Evolutionary conservation across 2,888 invertebrate genomes (phyloP), one percentile per base, ranked within the genome.

Genomic region (Agrochola lota): DNA sequence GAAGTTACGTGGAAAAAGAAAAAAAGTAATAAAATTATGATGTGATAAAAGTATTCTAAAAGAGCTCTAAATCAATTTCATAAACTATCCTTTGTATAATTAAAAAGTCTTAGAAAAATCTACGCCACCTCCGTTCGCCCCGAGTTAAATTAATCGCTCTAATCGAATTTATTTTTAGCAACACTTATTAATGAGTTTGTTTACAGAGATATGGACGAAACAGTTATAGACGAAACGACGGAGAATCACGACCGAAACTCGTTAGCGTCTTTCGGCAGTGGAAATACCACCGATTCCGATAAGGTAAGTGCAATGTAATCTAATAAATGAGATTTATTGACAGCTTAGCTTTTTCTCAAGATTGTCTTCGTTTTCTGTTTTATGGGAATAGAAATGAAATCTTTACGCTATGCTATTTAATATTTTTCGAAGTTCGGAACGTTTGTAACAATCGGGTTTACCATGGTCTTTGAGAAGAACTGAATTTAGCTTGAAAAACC

Each of bases 221-320:
- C 98, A 23, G 97, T 98, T 15, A 96, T 98, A 67, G 98, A 99
- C 85, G 98, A 99, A 91, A 98, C 98, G 87, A 98, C 98, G 81
- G 99, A 99, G 91, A 98, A 98, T 92, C 97, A 98, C 83, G 99
- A 99, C 92, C 97, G 99, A 79, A 99, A 99, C 91, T 99, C 99
- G 0, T 94, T 99, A 87, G 98, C 98, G 55, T 99, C 99, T 62
- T 99, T 99, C 90, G 99, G 99, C 73, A 99, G 99, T 80, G 99
- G 99, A 57, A 99, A 99, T 94, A 99, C 99, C 30, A 98, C 98
- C 0, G 99, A 99, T 95, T 99, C 99, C 79, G 99, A 99, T 94
- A 99, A 99, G 98, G 99, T 99, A 97, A 97, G 98, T 95, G 43
- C 35, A 30, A 9, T 63, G 2, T 40, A 15, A 46, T 59, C 15